Base-by-base conservation (phyloP, 2,888 invertebrate species). In the Megaustenia siamemsis region DNA sequence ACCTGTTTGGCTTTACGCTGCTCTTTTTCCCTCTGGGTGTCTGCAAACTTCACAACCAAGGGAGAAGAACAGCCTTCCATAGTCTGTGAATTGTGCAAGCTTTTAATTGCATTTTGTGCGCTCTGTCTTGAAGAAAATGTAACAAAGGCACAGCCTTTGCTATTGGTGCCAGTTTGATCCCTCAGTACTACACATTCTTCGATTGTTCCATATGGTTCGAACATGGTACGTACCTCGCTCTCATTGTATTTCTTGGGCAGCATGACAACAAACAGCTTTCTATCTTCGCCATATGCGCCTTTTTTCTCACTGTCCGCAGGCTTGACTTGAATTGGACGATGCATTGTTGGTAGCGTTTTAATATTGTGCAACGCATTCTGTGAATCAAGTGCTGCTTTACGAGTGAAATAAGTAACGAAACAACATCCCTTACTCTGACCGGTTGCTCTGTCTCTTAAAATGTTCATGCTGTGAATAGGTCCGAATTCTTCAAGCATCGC, bases 61-160 rank as follows among this genome's bases (percentile, higher is more conserved):
- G 99, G 99, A 89, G 98, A 98, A 88, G 98, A 98, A 94, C 99
- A 99, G 75, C 99, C 99, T 95, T 99, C 99, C 99, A 99, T 99
- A 91, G 99, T 99, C 95, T 98, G 97, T 93, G 98, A 98, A 95
- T 99, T 99, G 95, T 99, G 98, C 95, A 99, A 96, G 94, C 96
- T 96, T 96, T 98, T 99, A 94, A 99, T 99, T 93, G 99, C 99
- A 94, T 97, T 97, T 93, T 98, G 97, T 92, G 99, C 99, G 93
- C 97, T 97, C 95, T 98, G 98, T 95, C 99, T 98, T 92, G 97
- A 97, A 93, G 98, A 96, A 95, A 97, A 99, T 92, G 99, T 99
- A 93, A 99, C 98, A 95, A 99, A 99, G 90, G 99, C 99, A 95
- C 99, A 99, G 93, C 99, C 82, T 82, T 85, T 82, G 49, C 85